Conservation (phyloP, 2,113 vertebrate species). For the Desmodus rotundus region DNA sequence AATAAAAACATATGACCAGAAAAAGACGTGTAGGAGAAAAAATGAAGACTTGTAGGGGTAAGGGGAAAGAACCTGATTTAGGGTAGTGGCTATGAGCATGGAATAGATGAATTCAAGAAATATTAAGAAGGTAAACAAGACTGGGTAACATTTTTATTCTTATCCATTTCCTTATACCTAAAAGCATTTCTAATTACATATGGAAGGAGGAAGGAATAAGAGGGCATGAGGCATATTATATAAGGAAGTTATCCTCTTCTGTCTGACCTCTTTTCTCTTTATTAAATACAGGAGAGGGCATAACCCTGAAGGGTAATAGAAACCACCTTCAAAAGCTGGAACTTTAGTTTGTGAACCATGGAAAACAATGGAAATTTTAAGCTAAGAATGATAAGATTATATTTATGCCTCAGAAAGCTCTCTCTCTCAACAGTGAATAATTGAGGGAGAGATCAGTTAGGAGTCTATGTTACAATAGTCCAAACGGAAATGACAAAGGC, state of each 20-base stretch:
- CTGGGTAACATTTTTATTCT: background rate
- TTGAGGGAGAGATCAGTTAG: background rate
- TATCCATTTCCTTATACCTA: conserved; percentile 1
- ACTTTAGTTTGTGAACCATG: background rate
- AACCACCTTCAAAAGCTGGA: background rate
- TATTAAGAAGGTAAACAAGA: background rate
- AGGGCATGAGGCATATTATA: background rate
- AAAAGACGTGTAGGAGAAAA: background rate
- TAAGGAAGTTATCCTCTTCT: background rate
- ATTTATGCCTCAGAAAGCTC: background rate
- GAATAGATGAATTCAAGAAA: background rate
- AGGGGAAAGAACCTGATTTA: background rate
- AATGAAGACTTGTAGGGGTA: background rate
- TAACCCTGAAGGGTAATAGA: background rate
- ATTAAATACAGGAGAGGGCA: background rate
- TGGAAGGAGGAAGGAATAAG: background rate
- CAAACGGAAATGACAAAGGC: background rate
- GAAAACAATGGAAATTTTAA: background rate
- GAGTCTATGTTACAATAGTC: background rate
- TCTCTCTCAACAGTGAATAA: background rate
- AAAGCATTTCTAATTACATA: background rate
- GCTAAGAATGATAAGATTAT: background rate
- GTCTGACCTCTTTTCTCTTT: background rate
- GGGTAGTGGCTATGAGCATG: background rate
- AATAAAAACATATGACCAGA: background rate